Percentiles rank a stretch among this genome's conserved stretches.
Conservation (phyloP, 2,113 vertebrate genomes). For the Parus major region DNA sequence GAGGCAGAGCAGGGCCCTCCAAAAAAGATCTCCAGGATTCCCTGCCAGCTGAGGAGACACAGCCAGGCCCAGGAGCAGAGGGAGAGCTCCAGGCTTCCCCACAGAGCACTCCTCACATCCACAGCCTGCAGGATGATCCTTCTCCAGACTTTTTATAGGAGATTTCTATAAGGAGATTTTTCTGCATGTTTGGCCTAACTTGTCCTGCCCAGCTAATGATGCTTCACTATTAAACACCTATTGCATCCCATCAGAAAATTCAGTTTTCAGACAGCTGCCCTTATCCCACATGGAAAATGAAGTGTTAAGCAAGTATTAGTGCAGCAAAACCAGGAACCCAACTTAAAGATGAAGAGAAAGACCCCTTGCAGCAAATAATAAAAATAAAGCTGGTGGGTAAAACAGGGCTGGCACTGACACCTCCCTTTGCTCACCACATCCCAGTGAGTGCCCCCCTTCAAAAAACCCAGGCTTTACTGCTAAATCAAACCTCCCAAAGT, state of each 20-base stretch:
- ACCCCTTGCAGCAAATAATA: background rate
- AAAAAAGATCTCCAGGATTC: background rate
- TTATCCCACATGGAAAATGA: background rate
- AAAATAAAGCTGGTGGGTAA: background rate
- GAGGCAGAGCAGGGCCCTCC: background rate
- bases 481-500: background rate
- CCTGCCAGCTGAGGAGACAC: background rate
- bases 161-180: background rate
- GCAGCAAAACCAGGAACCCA: background rate
- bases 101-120: fast-evolving
- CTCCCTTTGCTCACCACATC: background rate
- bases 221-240: background rate
- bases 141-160: background rate
- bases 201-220: background rate
- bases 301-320: background rate
- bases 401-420: background rate
- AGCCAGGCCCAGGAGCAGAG: background rate
- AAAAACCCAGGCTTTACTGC: background rate
- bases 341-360: background rate
- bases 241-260: background rate
- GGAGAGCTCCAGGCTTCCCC: background rate
- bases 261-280: background rate
- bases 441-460: background rate
- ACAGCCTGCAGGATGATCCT: background rate
- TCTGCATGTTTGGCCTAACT: background rate